Evolutionary conservation across 2,113 vertebrate species (phyloP).

Genomic region (Pterocles gutturalis): DNA sequence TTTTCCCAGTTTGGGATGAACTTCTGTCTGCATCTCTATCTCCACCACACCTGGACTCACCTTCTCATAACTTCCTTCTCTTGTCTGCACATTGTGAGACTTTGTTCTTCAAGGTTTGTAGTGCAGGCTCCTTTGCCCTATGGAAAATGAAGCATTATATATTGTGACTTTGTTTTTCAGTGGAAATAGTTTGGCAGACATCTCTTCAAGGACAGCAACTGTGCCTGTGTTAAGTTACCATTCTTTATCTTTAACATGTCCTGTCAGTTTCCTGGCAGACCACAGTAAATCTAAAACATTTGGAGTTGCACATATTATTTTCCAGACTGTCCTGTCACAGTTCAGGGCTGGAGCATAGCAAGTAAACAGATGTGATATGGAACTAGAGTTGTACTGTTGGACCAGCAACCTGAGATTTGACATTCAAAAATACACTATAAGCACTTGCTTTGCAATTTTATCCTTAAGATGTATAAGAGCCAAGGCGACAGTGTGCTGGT

Average conservation of each 20-base stretch:
- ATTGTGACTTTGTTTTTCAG: background rate
- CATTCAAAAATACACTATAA: background rate
- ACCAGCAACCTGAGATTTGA: background rate
- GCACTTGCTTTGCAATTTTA: background rate
- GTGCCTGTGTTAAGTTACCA: slow-evolving; percentile 47
- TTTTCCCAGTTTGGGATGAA: background rate
- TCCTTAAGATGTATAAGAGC: background rate
- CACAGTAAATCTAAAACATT: slow-evolving; percentile 56
- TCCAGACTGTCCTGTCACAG: slow-evolving; percentile 28
- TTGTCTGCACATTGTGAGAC: fast-evolving
- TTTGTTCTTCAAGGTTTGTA: background rate
- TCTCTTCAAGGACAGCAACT: slow-evolving; percentile 5
- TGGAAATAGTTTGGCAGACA: slow-evolving; percentile 2
- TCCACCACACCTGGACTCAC: background rate
- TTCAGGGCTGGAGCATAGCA: background rate
- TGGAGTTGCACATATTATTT: slow-evolving; percentile 41
- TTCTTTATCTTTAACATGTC: slow-evolving; percentile 61
- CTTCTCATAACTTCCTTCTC: background rate
- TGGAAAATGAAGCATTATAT: background rate
- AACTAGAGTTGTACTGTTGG: background rate
- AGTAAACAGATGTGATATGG: slow-evolving; percentile 26
- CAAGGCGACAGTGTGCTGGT: fast-evolving
- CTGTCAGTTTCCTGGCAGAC: slow-evolving; percentile 56
- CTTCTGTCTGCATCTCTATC: background rate
- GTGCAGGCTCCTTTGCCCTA: background rate